Percentiles rank a stretch among this genome's conserved stretches.
Conservation (phyloP, 2,113 vertebrate genomes). For the Pituophis catenifer region DNA sequence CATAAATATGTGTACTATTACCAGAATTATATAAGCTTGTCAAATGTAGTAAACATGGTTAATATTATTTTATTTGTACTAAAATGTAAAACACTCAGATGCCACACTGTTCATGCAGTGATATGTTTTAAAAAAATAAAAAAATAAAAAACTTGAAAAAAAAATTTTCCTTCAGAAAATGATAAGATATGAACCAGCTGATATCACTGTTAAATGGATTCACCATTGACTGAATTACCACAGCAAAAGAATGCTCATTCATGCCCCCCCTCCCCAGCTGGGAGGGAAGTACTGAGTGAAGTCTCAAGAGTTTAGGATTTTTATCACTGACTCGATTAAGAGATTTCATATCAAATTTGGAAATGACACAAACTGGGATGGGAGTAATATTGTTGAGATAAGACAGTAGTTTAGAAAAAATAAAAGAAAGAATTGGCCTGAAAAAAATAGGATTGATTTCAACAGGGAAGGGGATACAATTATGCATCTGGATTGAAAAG, state of each 20-base stretch:
- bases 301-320: not conserved
- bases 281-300: not conserved
- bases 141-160: too few species aligned
- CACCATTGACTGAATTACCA: not conserved
- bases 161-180: not conserved
- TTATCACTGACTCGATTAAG: not conserved
- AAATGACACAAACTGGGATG: not conserved
- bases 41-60: too few species aligned
- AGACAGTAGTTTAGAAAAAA: not conserved
- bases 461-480: not conserved
- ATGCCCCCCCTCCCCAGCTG: not conserved
- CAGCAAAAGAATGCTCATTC: not conserved
- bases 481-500: not conserved
- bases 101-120: too few species aligned
- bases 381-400: not conserved
- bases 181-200: not conserved
- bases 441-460: not conserved
- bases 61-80: too few species aligned
- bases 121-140: too few species aligned
- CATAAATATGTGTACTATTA: too few species aligned
- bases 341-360: not conserved
- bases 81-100: too few species aligned
- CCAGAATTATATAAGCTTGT: too few species aligned
- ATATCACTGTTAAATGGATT: not conserved
- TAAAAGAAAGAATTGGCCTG: not conserved